Percentiles rank a stretch among this genome's conserved stretches.
phyloP scores from a whole-genome alignment of 2,113 vertebrate species.

The Eleginops maclovinus region DNA sequence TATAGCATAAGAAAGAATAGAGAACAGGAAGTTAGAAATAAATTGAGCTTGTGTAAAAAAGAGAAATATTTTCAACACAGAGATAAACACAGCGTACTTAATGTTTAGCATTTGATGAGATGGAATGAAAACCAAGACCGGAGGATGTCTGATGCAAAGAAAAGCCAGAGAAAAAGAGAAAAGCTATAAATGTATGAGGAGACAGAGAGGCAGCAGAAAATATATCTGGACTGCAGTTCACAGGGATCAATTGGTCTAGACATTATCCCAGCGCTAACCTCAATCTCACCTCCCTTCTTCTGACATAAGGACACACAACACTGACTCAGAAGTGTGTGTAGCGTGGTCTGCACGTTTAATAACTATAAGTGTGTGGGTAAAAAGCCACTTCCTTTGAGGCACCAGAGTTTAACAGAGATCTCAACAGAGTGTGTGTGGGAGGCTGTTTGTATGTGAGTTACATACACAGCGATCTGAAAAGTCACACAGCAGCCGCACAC shows the following conservation, averaged over 20 bases:
- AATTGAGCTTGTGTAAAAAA: too few species aligned
- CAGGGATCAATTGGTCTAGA: conserved; percentile 61
- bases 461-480: conserved; percentile 28
- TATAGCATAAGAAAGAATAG: too few species aligned
- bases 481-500: conserved; percentile 22
- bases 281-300: conserved; percentile 37
- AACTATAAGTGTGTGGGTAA: neutral
- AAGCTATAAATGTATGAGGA: conserved; percentile 9
- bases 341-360: too few species aligned
- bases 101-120: neutral
- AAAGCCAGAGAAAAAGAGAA: neutral
- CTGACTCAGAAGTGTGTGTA: conserved; percentile 20
- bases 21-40: too few species aligned
- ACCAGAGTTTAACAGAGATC: neutral
- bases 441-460: conserved; percentile 18
- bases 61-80: too few species aligned
- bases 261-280: conserved; percentile 36
- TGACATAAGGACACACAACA: conserved; percentile 16
- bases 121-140: neutral
- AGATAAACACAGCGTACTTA: neutral
- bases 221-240: conserved; percentile 32
- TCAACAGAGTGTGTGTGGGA: conserved; percentile 28
- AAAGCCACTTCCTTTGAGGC: conserved; percentile 5
- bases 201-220: conserved; percentile 2
- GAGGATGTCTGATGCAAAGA: neutral